Base-by-base conservation (phyloP, 2,888 invertebrate genomes). In the Hydraecia micacea region DNA sequence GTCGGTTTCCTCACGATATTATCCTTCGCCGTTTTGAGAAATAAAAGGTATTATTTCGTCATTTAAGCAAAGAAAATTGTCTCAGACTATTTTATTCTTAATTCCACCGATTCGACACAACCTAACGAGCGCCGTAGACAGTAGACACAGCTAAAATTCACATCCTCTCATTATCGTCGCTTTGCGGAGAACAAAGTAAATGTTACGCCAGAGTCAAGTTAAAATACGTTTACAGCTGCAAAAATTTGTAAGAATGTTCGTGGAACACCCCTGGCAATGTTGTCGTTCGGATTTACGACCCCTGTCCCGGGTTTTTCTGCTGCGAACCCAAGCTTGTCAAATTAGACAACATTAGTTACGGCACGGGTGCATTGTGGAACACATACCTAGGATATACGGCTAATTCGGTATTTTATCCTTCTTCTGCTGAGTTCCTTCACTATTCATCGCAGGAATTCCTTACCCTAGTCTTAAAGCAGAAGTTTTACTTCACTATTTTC, bases 231-330 rank as follows among this genome's bases (percentile, higher is more conserved):
- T 72, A 86, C 83, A 74, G 28, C 28, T 69, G 80, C 68, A 81
- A 81, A 86, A 86, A 85, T 84, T 77, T 74, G 73, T 84, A 84
- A 84, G 81, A 86, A 81, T 78, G 75, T 86, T 83, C 69, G 62
- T 78, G 73, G 84, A 77, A 74, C 75, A 86, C 66, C 85, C 86
- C 77, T 84, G 74, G 84, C 78, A 76, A 84, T 81, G 81, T 84
- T 81, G 84, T 86, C 84, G 77, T 69, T 81, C 84, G 70, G 84
- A 86, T 86, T 86, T 86, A 84, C 85, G 81, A 81, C 78, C 86
- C 78, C 81, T 86, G 84, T 86, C 85, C 65, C 71, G 78, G 62
- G 66, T 86, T 86, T 86, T 86, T 86, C 71, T 77, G 55, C 71
- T 74, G 60, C 49, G 66, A 73, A 78, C 78, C 81, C 84, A 76